Percentiles rank a stretch among this genome's conserved stretches.
Evolutionary conservation across 2,888 invertebrate species (phyloP).

Genomic region (Eugnorisma glareosa): DNA sequence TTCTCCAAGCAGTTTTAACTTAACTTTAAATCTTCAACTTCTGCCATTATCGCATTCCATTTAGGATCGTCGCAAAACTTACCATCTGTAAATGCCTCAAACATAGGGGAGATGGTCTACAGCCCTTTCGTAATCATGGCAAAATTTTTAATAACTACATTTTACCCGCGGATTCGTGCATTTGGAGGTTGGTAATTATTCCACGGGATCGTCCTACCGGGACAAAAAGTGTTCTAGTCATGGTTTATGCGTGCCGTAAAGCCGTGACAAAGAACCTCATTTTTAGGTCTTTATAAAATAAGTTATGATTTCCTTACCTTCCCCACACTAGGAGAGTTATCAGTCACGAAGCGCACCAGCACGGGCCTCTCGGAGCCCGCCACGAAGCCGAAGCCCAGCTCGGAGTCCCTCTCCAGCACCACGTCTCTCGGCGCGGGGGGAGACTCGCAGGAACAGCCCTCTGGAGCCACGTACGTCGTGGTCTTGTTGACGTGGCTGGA

Average conservation of each 20-base stretch:
- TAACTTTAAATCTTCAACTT: no score
- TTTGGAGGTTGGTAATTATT: background rate
- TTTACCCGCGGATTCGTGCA: background rate
- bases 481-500: conserved; percentile 95
- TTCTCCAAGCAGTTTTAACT: no score
- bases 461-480: conserved; percentile 97
- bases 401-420: conserved; percentile 93
- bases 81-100: background rate
- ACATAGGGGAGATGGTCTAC: background rate
- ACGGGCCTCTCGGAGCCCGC: conserved; percentile 98
- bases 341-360: conserved; percentile 96
- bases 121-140: background rate
- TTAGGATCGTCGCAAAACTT: no score
- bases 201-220: background rate
- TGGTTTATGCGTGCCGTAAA: background rate
- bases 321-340: conserved; percentile 97
- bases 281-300: background rate
- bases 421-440: conserved; percentile 95
- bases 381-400: conserved; percentile 98
- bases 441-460: conserved; percentile 91
- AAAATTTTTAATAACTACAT: background rate
- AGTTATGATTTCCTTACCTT: conserved; percentile 88
- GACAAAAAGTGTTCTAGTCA: background rate
- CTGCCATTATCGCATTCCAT: no score
- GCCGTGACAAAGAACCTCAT: no score